These are phyloP conservation scores for Potamilus streckersoni DNA, from an alignment of 1,140 invertebrate species.

Conservation along the genomic window DNA sequence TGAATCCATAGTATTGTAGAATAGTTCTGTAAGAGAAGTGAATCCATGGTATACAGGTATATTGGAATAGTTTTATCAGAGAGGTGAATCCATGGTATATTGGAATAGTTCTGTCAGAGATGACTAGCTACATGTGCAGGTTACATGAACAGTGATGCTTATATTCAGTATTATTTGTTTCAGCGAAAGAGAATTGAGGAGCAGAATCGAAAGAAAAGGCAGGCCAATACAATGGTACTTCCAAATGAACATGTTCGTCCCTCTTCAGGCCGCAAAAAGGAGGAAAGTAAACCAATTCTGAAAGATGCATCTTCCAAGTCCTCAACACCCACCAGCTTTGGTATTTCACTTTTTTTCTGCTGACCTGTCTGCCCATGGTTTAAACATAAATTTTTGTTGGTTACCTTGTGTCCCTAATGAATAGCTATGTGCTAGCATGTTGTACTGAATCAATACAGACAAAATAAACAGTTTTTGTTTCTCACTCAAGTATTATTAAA, in stretches of 20 bases:
- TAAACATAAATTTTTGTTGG: neutral
- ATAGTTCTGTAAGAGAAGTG: no score
- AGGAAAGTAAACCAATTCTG: slow-evolving; percentile 20
- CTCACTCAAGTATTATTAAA: neutral
- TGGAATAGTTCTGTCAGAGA: no score
- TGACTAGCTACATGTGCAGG: no score
- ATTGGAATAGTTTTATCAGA: no score
- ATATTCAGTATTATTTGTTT: neutral
- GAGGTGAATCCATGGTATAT: no score
- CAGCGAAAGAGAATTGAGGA: slow-evolving; percentile 21
- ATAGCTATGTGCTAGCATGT: neutral
- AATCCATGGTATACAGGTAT: no score
- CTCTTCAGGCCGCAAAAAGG: slow-evolving; percentile 24
- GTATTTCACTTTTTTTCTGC: neutral
- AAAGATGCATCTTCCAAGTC: slow-evolving; percentile 11
- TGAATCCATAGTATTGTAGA: no score
- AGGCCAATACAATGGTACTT: slow-evolving; percentile 20
- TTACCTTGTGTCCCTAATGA: neutral
- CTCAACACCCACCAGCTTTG: slow-evolving; percentile 13
- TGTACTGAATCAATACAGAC: neutral
- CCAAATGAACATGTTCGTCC: slow-evolving; percentile 23
- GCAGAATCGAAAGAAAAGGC: slow-evolving; percentile 15
- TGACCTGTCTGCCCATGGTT: neutral
- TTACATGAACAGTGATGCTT: neutral
- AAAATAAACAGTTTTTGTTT: neutral